phyloP scores from a whole-genome alignment of 2,888 invertebrate genomes.

The Agriotes lineatus region DNA sequence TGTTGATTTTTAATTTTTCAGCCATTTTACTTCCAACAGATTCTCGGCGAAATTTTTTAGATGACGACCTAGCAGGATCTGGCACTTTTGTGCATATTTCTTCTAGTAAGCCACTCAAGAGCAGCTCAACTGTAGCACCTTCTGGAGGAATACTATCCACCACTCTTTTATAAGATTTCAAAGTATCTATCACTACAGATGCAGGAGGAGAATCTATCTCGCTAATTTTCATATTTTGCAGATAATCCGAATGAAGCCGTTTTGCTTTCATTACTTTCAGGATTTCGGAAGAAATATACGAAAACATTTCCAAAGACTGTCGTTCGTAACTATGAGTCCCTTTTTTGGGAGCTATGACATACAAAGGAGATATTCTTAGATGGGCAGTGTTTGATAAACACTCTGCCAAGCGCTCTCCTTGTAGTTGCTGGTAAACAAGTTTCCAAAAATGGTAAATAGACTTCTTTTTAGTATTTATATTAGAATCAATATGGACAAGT shows the following conservation, averaged over 20 bases:
- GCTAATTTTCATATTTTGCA: not conserved
- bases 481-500: no score
- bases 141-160: not conserved
- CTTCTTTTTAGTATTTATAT: no score
- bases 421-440: not conserved
- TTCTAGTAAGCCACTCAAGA: not conserved
- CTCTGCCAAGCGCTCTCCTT: no score
- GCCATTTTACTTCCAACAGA: no score
- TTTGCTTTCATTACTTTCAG: not conserved
- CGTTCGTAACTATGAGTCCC: no score
- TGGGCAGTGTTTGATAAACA: slow-evolving; percentile 4
- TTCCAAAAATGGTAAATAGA: slow-evolving; percentile 7
- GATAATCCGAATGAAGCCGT: not conserved
- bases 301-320: not conserved
- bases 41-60: no score
- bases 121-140: not conserved
- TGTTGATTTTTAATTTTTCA: no score
- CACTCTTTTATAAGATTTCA: not conserved
- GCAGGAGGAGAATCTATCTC: not conserved
- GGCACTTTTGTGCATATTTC: not conserved
- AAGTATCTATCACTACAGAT: not conserved
- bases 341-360: no score
- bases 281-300: not conserved
- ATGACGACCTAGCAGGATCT: no score
- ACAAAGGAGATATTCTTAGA: not conserved